Percentiles rank a stretch among this genome's conserved stretches.
phyloP scores from a whole-genome alignment of 2,113 vertebrate species.

The Acinonyx jubatus region DNA sequence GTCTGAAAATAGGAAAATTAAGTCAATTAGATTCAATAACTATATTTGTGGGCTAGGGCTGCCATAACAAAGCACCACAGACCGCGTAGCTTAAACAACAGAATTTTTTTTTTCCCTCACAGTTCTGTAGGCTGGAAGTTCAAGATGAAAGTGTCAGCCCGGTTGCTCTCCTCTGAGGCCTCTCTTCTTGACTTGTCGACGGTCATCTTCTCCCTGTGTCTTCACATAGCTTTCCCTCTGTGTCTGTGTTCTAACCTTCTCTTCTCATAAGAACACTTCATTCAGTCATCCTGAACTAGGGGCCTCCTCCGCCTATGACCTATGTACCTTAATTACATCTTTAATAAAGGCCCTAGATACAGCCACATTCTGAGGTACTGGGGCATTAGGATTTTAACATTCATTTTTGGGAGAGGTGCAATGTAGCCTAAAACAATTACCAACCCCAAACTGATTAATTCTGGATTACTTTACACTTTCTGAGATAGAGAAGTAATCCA shows the following conservation, averaged over 20 bases:
- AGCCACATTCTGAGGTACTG: background rate
- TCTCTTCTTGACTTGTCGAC: background rate
- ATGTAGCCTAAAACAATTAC: background rate
- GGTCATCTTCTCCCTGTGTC: fast-evolving
- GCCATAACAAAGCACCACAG: background rate
- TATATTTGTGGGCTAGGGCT: too few species aligned
- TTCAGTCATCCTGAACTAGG: background rate
- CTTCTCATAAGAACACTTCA: background rate
- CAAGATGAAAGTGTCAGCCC: background rate
- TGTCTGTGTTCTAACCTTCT: background rate
- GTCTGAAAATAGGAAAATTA: background rate
- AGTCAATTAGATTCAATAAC: background rate
- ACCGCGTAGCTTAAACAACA: too few species aligned
- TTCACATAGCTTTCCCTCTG: fast-evolving
- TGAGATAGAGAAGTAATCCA: background rate
- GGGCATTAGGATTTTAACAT: background rate
- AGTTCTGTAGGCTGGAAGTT: background rate
- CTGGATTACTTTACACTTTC: background rate
- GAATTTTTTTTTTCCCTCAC: background rate
- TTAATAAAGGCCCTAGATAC: background rate
- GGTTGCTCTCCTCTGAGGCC: too few species aligned
- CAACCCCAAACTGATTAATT: background rate
- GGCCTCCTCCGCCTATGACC: fast-evolving
- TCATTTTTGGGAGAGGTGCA: background rate
- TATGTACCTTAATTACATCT: background rate